Evolutionary conservation across 2,797 vertebrate genomes (phyloP), one percentile per base, ranked within the genome.

Genomic region (Phoeniculus purpureus): DNA sequence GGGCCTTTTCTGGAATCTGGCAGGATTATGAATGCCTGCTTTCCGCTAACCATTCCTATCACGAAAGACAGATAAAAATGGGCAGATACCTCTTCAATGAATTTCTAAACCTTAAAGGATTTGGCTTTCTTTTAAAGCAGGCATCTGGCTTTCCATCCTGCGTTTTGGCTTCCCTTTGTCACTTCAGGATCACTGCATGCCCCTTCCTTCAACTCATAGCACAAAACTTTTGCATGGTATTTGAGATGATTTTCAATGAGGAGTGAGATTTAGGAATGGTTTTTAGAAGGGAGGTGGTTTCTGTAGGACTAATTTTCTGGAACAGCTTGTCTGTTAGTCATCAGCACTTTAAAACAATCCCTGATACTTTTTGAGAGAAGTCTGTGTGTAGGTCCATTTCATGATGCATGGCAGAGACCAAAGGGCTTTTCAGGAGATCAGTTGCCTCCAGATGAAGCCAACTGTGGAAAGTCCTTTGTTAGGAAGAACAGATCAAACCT

Each of bases 71-170:
- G 74, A 74, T 81, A 81, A 83, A 93, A 85, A 81, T 15, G 67
- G 43, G 37, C 52, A 91, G 56, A 34, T 89, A 34, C 14, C 21
- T 83, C 70, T 78, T 92, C 60, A 89, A 52, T 77, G 47, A 64
- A 59, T 79, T 94, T 91, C 64, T 54, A 93, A 91, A 84, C 61
- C 54, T 81, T 74, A 84, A 74, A 93, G 74, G 83, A 67, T 85
- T 89, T 1, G 1, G n/a, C 43, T 87, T 87, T 79, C 43, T 88
- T 84, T 91, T 76, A 86, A 79, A 86, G 64, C 47, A 56, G 67
- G 45, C 66, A 50, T 82, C 83, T 93, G 77, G 47, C 51, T 92
- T 87, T 92, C 37, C 25, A 11, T 73, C 71, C 73, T 0, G 0
- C 62, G 34, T 31, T 85, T 93, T 31, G 25, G 47, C 55, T 89